Conservation (phyloP, 2,888 invertebrate genomes). For the Watsonalla cultraria region DNA sequence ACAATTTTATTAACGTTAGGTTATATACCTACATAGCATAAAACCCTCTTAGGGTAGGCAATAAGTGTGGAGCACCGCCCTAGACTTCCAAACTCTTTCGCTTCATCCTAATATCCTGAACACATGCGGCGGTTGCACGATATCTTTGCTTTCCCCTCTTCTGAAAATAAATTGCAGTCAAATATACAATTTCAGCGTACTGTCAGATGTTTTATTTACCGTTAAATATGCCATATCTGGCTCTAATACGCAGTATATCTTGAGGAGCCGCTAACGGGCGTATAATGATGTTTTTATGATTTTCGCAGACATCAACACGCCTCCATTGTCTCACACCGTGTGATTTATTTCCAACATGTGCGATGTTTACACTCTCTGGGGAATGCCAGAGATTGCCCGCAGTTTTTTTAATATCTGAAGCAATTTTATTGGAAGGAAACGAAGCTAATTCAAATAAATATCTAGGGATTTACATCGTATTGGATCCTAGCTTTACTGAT, state of each 20-base stretch:
- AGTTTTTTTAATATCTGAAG: conserved; percentile 12
- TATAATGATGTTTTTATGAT: conserved; percentile 59
- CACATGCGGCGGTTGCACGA: too few relatives aligned
- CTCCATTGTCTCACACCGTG: conserved; percentile 45
- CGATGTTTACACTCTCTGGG: conserved; percentile 46
- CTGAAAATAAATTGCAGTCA: not conserved
- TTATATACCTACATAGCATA: too few relatives aligned
- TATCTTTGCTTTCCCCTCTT: too few relatives aligned
- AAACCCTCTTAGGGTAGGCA: too few relatives aligned
- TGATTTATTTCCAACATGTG: conserved; percentile 44
- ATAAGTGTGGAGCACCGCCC: too few relatives aligned
- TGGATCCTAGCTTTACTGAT: too few relatives aligned
- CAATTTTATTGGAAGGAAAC: not conserved
- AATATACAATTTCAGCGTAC: not conserved
- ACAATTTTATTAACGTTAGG: too few relatives aligned
- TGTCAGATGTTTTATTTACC: conserved; percentile 8
- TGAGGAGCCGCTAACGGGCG: conserved; percentile 39
- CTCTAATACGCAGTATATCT: conserved; percentile 17
- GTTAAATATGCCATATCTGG: conserved; percentile 12
- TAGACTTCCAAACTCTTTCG: too few relatives aligned
- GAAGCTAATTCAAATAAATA: conserved; percentile 4
- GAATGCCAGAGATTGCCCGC: conserved; percentile 15
- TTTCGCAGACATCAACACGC: conserved; percentile 32
- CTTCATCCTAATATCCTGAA: too few relatives aligned
- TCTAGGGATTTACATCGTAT: too few relatives aligned